Conservation (phyloP, 1,140 invertebrate species). For the Psix sp. region DNA sequence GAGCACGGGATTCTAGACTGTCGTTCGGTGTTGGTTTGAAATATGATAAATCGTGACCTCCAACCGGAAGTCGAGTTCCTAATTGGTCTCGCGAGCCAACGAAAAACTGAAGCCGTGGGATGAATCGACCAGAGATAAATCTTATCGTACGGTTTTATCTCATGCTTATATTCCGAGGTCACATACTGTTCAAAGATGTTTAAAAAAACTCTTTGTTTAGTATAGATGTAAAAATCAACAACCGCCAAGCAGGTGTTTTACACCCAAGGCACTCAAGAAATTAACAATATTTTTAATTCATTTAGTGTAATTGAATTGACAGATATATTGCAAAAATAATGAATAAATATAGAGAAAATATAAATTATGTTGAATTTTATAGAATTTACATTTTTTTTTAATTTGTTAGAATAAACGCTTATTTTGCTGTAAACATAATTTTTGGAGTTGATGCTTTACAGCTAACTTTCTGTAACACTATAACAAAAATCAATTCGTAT, state of each 20-base stretch:
- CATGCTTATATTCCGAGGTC: slow-evolving; percentile 46
- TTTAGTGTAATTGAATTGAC: too few species aligned
- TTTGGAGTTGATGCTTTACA: too few species aligned
- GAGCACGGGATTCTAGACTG: slow-evolving; percentile 26
- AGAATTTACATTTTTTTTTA: too few species aligned
- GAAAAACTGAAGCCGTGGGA: slow-evolving; percentile 60
- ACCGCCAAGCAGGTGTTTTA: slow-evolving; percentile 29
- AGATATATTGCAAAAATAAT: too few species aligned
- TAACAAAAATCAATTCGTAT: too few species aligned
- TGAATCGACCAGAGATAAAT: slow-evolving; percentile 53
- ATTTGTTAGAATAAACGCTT: too few species aligned
- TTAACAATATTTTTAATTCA: too few species aligned
- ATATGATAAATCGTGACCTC: slow-evolving; percentile 61
- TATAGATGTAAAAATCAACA: slow-evolving; percentile 31
- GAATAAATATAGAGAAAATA: too few species aligned
- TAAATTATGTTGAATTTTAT: too few species aligned
- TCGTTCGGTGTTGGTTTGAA: slow-evolving; percentile 28
- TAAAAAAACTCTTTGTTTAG: slow-evolving; percentile 51
- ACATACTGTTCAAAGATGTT: slow-evolving; percentile 26
- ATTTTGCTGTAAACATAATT: too few species aligned
- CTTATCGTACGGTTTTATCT: slow-evolving; percentile 55
- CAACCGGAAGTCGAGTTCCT: slow-evolving; percentile 56
- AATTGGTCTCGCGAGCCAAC: slow-evolving; percentile 58
- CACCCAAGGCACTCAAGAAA: too few species aligned
- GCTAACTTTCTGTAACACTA: too few species aligned